Evolutionary conservation across 2,888 invertebrate species (phyloP).

Genomic region (Ceratothoa steindachneri): DNA sequence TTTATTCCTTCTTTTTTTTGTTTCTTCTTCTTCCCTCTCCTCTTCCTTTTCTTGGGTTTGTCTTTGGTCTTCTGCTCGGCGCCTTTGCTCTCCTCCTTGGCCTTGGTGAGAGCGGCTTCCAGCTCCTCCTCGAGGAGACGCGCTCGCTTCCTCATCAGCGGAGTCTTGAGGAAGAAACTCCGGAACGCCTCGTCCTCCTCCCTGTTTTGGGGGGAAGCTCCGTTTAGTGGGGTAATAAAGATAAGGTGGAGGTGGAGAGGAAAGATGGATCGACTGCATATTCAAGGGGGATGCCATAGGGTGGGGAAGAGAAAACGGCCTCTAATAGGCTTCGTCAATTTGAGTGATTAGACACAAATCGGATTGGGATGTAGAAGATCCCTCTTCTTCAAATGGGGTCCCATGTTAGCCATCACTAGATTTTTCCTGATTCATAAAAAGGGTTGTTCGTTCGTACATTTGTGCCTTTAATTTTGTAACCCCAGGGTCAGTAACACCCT

Average conservation of each 20-base stretch:
- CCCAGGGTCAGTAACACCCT: no score
- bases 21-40: neutral
- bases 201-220: no score
- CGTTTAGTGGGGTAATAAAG: no score
- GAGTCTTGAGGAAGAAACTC: conserved; percentile 69
- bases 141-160: conserved; percentile 71
- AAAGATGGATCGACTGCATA: neutral
- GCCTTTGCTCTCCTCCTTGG: neutral
- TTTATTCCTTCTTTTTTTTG: no score
- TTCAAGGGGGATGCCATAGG: neutral
- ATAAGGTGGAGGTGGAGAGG: conserved; percentile 4
- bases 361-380: no score
- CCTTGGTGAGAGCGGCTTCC: neutral
- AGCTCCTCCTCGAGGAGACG: conserved; percentile 62
- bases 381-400: no score
- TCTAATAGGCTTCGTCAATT: no score
- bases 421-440: no score
- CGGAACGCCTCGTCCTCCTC: conserved; percentile 48
- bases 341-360: no score
- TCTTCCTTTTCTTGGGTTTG: neutral
- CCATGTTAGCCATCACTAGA: no score
- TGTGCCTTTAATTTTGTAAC: no score
- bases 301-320: neutral
- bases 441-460: no score
- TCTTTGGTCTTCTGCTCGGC: neutral